Evolutionary conservation across 2,888 invertebrate genomes (phyloP).

Genomic region (Apamea sordens): DNA sequence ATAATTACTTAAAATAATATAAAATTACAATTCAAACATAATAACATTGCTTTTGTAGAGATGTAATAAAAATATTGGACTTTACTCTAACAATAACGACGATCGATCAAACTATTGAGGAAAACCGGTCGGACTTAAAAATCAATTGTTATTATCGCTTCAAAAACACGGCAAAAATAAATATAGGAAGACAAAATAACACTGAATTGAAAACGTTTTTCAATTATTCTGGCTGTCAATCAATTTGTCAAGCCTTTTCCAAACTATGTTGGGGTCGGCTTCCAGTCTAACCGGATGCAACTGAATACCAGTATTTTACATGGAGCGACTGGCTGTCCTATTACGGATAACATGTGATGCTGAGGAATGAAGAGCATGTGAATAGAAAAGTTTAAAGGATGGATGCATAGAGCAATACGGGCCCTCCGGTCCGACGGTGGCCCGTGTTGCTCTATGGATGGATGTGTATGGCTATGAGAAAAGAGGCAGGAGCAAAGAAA

Average conservation of each 20-base stretch:
- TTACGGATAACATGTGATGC: too few relatives aligned
- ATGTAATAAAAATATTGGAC: background rate
- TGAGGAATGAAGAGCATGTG: background rate
- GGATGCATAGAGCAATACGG: too few relatives aligned
- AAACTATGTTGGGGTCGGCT: background rate
- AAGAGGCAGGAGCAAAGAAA: background rate
- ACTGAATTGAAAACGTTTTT: background rate
- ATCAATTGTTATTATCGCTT: background rate
- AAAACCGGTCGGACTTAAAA: conserved; percentile 19
- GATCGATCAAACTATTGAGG: background rate
- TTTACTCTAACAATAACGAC: conserved; percentile 12
- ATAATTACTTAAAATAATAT: conserved; percentile 6
- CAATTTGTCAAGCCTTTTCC: background rate
- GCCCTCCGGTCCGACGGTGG: too few relatives aligned
- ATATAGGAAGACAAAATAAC: background rate
- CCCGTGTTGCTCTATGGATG: too few relatives aligned
- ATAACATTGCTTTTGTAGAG: background rate
- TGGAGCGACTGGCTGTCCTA: too few relatives aligned
- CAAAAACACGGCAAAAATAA: background rate
- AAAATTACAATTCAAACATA: conserved; percentile 1
- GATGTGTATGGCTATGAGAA: background rate
- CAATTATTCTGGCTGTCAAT: background rate
- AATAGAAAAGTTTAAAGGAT: background rate
- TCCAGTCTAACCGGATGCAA: background rate
- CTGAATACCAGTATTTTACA: too few relatives aligned